phyloP scores from a whole-genome alignment of 2,888 invertebrate species.

The Coelogynopora nodosa region DNA sequence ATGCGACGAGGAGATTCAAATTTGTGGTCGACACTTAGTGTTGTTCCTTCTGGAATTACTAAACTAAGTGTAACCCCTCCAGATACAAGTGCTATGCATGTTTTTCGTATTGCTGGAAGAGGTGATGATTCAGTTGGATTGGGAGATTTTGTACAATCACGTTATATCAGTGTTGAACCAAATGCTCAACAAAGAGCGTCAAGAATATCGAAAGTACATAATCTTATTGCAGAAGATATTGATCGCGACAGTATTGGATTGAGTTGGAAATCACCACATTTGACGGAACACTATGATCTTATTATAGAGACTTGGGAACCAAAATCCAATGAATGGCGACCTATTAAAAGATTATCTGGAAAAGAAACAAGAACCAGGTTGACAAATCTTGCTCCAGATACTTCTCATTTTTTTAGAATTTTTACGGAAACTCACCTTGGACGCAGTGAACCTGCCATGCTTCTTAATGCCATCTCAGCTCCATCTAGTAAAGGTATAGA shows the following conservation, averaged over 20 bases:
- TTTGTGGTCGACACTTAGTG: not conserved
- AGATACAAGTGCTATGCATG: not conserved
- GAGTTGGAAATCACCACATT: not conserved
- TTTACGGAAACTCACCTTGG: conserved; percentile 59
- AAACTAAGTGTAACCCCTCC: not conserved
- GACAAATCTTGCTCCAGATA: conserved; percentile 17
- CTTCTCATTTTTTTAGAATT: conserved; percentile 56
- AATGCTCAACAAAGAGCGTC: not conserved
- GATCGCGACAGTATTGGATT: not conserved
- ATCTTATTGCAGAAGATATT: not conserved
- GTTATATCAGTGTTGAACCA: not conserved
- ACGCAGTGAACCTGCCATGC: conserved; percentile 52
- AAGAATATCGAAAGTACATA: not conserved
- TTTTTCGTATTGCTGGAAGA: not conserved
- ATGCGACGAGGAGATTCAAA: not conserved
- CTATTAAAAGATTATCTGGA: not conserved
- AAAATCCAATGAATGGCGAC: not conserved
- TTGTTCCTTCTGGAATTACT: not conserved
- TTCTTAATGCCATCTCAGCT: not conserved
- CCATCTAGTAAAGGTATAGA: not conserved
- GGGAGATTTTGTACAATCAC: not conserved
- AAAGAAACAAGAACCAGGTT: not conserved
- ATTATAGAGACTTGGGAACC: not conserved
- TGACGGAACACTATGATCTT: not conserved
- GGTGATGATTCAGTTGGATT: not conserved